phyloP scores from a whole-genome alignment of 1,140 invertebrate genomes.

The Riptortus pedestris region DNA sequence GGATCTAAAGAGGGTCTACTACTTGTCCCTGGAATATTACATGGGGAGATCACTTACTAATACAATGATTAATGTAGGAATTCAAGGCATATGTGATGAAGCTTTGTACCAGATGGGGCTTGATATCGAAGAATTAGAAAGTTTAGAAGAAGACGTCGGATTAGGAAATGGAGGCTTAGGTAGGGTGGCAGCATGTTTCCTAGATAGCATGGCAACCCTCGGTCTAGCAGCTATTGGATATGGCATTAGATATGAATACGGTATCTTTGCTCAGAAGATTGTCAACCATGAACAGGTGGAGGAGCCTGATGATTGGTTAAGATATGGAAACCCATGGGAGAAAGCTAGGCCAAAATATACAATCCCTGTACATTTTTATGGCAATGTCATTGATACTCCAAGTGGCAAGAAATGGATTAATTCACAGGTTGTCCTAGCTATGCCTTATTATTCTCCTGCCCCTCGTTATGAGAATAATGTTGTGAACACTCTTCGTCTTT shows the following conservation, averaged over 20 bases:
- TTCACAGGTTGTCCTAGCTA: constrained; percentile 89
- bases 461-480: constrained; percentile 97
- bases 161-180: constrained; percentile 98
- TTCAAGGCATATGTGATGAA: constrained; percentile 93
- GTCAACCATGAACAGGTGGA: constrained; percentile 89
- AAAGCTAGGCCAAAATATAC: constrained; percentile 94
- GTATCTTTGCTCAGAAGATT: constrained; percentile 96
- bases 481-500: constrained; percentile 93
- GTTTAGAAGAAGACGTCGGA: constrained; percentile 95
- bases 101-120: constrained; percentile 95
- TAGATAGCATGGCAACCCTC: constrained; percentile 98
- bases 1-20: constrained; percentile 96
- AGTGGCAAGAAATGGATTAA: constrained; percentile 91
- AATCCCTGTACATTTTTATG: constrained; percentile 93
- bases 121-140: constrained; percentile 96
- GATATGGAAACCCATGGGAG: constrained; percentile 95
- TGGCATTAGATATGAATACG: constrained; percentile 97
- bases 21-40: constrained; percentile 97
- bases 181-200: constrained; percentile 91
- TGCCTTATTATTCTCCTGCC: constrained; percentile 97
- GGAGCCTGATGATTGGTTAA: constrained; percentile 96
- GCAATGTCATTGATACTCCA: constrained; percentile 74
- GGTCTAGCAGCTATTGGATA: constrained; percentile 97
- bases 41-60: constrained; percentile 96
- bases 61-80: constrained; percentile 98